Evolutionary conservation across 2,113 vertebrate genomes (phyloP).

Genomic region (Brachyhypopomus occidentalis): DNA sequence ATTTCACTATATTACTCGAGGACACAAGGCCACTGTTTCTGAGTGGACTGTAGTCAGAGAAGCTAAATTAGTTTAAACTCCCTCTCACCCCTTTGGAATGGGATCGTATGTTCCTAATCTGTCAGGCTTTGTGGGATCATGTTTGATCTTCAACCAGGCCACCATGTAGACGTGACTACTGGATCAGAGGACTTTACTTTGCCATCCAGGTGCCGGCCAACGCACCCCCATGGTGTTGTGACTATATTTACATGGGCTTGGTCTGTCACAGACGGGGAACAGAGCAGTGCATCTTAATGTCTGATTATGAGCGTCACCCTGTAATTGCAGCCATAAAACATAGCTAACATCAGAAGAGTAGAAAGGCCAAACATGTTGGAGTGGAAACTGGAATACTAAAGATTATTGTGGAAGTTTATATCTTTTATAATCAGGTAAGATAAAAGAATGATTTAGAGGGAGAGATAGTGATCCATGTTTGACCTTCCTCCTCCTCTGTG

Average conservation of each 20-base stretch:
- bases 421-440: slow-evolving; percentile 1
- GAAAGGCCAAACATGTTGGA: background rate
- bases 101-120: background rate
- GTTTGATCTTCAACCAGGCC: slow-evolving; percentile 16
- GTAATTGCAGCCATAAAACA: background rate
- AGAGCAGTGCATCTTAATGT: background rate
- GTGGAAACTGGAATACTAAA: background rate
- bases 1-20: background rate
- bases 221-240: background rate
- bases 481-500: background rate
- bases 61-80: slow-evolving; percentile 9
- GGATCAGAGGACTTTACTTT: background rate
- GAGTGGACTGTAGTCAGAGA: slow-evolving; percentile 1
- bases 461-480: background rate
- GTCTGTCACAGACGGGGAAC: background rate
- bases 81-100: slow-evolving; percentile 7
- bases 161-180: background rate
- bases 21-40: background rate
- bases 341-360: background rate
- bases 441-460: background rate
- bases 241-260: background rate
- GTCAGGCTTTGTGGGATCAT: slow-evolving; percentile 18
- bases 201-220: background rate
- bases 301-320: background rate
- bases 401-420: slow-evolving; percentile 3